Percentiles rank a stretch among this genome's conserved stretches.
phyloP scores from a whole-genome alignment of 2,888 invertebrate species.

The Oasisia sp. region DNA sequence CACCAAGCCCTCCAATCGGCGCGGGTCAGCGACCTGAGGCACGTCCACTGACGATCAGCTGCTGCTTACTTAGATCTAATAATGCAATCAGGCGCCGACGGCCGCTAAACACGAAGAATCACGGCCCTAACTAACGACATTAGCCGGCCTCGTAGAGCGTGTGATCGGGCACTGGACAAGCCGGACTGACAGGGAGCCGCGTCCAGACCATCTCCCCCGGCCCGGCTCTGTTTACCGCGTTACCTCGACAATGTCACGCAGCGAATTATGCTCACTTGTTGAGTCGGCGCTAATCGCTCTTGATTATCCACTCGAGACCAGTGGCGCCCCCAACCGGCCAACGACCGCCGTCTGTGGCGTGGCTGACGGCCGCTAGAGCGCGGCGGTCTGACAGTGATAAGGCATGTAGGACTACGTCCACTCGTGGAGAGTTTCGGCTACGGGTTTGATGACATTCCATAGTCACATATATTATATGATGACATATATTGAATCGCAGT shows the following conservation, averaged over 20 bases:
- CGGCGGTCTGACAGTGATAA: too few species aligned
- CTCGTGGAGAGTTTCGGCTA: too few species aligned
- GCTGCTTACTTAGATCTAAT: conserved; percentile 6
- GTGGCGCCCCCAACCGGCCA: conserved; percentile 1
- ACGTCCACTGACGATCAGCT: not conserved
- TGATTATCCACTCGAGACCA: not conserved
- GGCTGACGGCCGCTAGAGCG: too few species aligned
- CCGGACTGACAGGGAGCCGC: not conserved
- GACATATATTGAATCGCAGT: too few species aligned
- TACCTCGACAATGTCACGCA: not conserved
- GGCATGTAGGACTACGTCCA: too few species aligned
- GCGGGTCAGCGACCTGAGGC: not conserved
- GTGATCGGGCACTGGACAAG: conserved; percentile 1
- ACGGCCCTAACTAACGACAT: conserved; percentile 1
- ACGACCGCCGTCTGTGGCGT: not conserved
- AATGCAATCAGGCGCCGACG: not conserved
- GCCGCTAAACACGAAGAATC: conserved; percentile 17
- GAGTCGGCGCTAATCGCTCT: not conserved
- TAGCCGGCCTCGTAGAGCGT: conserved; percentile 26
- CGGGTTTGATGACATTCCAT: too few species aligned
- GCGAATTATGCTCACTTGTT: not conserved
- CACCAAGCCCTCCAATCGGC: not conserved
- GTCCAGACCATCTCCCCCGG: not conserved
- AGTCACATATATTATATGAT: too few species aligned
- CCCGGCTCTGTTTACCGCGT: not conserved